These are phyloP conservation scores for Dipodomys ordii DNA, from an alignment of 2,113 vertebrate species.

Conservation along the genomic window DNA sequence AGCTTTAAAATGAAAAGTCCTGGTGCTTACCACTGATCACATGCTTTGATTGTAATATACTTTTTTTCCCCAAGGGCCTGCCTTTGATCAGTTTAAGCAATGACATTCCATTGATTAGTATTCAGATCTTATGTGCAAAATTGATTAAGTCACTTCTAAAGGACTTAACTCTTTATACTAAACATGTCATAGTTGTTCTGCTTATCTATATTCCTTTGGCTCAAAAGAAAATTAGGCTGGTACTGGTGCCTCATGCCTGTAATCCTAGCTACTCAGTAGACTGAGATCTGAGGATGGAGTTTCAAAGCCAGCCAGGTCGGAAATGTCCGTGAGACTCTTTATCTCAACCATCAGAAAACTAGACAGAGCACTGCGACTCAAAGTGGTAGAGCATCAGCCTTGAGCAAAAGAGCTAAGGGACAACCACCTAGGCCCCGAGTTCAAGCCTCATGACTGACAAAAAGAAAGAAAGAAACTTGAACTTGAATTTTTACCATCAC, in stretches of 20 bases:
- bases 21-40: too few species aligned
- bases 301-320: too few species aligned
- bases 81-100: neutral
- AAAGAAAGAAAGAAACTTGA: neutral
- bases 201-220: neutral
- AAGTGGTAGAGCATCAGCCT: too few species aligned
- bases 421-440: too few species aligned
- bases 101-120: neutral
- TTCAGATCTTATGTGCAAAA: neutral
- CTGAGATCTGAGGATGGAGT: too few species aligned
- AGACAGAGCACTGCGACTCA: too few species aligned
- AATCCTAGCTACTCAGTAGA: too few species aligned
- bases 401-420: too few species aligned
- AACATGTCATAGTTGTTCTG: neutral
- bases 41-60: neutral
- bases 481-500: neutral
- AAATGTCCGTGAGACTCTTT: too few species aligned
- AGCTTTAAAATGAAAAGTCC: neutral
- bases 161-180: neutral
- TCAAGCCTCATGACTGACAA: too few species aligned
- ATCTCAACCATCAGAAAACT: too few species aligned
- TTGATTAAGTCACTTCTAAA: neutral
- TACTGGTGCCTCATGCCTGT: too few species aligned
- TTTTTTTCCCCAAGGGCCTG: neutral
- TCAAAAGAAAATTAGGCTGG: neutral